Evolutionary conservation across 2,797 vertebrate species (phyloP).

Genomic region (Tadarida brasiliensis): DNA sequence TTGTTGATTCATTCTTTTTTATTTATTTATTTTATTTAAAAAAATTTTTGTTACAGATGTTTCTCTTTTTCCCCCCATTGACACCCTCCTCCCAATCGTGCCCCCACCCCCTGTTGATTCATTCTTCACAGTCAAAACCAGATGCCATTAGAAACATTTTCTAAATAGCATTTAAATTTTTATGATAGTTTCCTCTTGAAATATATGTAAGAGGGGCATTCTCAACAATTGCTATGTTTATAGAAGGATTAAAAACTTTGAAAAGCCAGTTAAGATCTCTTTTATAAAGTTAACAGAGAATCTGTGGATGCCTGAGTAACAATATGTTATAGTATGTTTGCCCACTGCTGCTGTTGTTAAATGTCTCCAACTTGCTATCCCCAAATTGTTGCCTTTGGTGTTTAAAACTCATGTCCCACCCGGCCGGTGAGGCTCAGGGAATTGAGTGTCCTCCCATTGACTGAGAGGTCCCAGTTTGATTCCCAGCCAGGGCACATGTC

Average conservation of each 20-base stretch:
- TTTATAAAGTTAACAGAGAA: constrained; percentile 35
- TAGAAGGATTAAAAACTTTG: constrained; percentile 21
- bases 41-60: no score
- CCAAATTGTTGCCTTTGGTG: not conserved
- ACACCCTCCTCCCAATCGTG: no score
- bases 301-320: not conserved
- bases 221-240: constrained; percentile 36
- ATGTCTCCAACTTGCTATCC: not conserved
- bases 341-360: constrained; percentile 15
- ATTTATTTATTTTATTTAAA: no score
- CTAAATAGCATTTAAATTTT: constrained; percentile 64
- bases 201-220: constrained; percentile 15
- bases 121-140: constrained; percentile 55
- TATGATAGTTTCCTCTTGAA: constrained; percentile 61
- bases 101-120: not conserved
- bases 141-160: constrained; percentile 48
- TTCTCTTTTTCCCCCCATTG: no score
- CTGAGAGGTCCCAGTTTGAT: no score
- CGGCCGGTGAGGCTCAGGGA: no score
- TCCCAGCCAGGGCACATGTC: no score
- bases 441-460: no score
- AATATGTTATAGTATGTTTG: not conserved
- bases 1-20: constrained; percentile 43
- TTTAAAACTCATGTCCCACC: not conserved
- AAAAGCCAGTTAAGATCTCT: constrained; percentile 35